Base-by-base conservation (phyloP, 2,888 invertebrate species). In the Drosophila mettleri region DNA sequence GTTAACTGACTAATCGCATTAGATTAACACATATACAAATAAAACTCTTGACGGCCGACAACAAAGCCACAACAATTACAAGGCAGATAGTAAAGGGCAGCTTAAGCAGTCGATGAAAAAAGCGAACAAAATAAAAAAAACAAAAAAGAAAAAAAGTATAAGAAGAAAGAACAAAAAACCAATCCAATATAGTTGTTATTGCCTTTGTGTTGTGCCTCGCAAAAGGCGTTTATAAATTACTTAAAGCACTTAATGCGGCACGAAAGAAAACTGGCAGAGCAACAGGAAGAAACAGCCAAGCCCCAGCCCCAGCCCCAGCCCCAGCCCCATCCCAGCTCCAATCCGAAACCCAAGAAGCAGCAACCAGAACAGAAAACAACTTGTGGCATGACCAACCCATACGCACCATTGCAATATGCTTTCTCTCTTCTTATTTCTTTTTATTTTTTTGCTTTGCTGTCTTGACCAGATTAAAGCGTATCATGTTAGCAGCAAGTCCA, bases 401-500 rank as follows among this genome's bases (percentile, higher is more conserved):
- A 69, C 77, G 60, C 64, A 49, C 38, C 68, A 76, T 52, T 60
- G 65, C 71, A 80, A 78, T 86, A 80, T 84, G 87, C 67, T 80
- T 60, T 48, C 33, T 14, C 12, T 16, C 5, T 16, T 2, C 6
- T 1, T 48, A 22, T 61, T 33, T 18, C n/a, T 24, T 10, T n/a
- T 3, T 9, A 5, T 3, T 16, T n/a, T 27, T 27, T 12, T 18
- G 12, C 12, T 10, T 2, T 38, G 49, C 48, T 48, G 54, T 39
- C 48, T n/a, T 14, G 22, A 27, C 43, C 73, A 71, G 84, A 78
- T 89, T 87, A 89, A 81, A 81, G 80, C 78, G 74, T 88, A 87
- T 89, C 90, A 77, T 86, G 86, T 87, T 84, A 79, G 75, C 86
- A 84, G 77, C 70, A 89, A 82, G 88, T 86, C 89, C 78, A 68